These are phyloP conservation scores for Pseudomugil gertrudae DNA, from an alignment of 2,797 vertebrate species.

Conservation along the genomic window DNA sequence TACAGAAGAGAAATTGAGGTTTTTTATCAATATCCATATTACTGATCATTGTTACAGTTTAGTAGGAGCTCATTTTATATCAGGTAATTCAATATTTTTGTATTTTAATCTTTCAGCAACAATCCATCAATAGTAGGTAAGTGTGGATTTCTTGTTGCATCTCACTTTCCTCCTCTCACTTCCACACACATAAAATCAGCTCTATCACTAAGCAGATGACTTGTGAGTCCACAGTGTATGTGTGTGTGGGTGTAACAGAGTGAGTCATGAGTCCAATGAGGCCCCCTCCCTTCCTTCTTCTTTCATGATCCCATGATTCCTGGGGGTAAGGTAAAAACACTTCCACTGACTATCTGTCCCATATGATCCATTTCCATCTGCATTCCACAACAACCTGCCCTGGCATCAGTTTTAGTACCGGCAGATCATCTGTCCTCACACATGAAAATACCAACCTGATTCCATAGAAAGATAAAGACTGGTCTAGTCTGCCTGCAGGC, in stretches of 20 bases:
- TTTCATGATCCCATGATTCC: constrained; percentile 50
- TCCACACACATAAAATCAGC: constrained; percentile 29
- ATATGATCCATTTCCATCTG: constrained; percentile 38
- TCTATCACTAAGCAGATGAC: constrained; percentile 61
- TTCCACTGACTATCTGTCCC: constrained; percentile 48
- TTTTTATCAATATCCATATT: background rate
- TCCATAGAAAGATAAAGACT: constrained; percentile 48
- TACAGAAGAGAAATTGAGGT: constrained; percentile 17
- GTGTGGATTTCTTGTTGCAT: constrained; percentile 31
- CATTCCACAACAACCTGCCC: constrained; percentile 42
- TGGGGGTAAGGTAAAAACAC: constrained; percentile 53
- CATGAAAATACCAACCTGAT: constrained; percentile 38
- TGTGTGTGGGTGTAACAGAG: constrained; percentile 50
- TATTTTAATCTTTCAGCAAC: constrained; percentile 4
- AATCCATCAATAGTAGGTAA: constrained; percentile 38
- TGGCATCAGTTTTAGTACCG: constrained; percentile 54
- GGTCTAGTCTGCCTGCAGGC: constrained; percentile 52
- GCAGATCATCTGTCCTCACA: constrained; percentile 44
- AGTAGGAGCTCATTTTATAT: constrained; percentile 4
- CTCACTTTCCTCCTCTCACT: constrained; percentile 22
- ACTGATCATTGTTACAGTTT: constrained; percentile 2
- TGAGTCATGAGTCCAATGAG: constrained; percentile 61
- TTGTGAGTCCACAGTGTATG: constrained; percentile 51
- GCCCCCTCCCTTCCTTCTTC: constrained; percentile 15
- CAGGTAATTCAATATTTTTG: constrained; percentile 7